These are phyloP conservation scores for Drosophila oshimai DNA, from an alignment of 1,140 invertebrate species.

Conservation along the genomic window DNA sequence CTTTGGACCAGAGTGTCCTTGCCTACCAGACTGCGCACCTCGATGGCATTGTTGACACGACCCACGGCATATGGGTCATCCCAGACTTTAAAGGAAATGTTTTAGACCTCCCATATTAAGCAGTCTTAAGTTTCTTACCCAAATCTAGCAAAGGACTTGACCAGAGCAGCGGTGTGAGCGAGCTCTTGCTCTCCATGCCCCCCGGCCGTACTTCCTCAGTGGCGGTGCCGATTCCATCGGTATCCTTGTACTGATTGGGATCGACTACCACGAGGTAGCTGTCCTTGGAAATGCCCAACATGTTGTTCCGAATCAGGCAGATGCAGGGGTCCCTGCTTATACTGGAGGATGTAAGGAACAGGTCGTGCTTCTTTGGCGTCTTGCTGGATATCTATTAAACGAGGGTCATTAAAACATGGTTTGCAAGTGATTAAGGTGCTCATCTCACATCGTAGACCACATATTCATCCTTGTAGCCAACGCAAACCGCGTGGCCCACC, in stretches of 20 bases:
- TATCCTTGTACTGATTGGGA: slow-evolving; percentile 58
- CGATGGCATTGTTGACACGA: slow-evolving; percentile 90
- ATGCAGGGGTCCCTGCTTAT: slow-evolving; percentile 91
- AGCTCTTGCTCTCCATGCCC: slow-evolving; percentile 46
- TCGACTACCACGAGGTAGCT: slow-evolving; percentile 71
- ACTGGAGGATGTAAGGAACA: slow-evolving; percentile 92
- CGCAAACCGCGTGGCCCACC: slow-evolving; percentile 91
- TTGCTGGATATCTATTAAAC: slow-evolving; percentile 52
- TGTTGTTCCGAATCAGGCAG: slow-evolving; percentile 85
- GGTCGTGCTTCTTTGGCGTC: slow-evolving; percentile 66
- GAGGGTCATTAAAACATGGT: not conserved
- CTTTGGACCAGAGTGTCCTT: slow-evolving; percentile 89
- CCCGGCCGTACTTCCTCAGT: slow-evolving; percentile 10
- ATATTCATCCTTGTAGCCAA: slow-evolving; percentile 94
- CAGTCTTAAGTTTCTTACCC: slow-evolving; percentile 22
- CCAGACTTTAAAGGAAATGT: slow-evolving; percentile 87
- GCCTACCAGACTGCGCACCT: slow-evolving; percentile 92
- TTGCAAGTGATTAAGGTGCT: not conserved
- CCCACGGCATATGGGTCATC: slow-evolving; percentile 95
- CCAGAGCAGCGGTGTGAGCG: slow-evolving; percentile 58
- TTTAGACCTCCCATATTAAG: too few species aligned
- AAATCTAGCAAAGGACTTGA: slow-evolving; percentile 59
- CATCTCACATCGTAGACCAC: slow-evolving; percentile 88
- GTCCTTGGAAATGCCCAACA: slow-evolving; percentile 76
- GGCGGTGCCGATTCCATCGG: slow-evolving; percentile 1